These are phyloP conservation scores for Trinorchestia longiramus DNA, from an alignment of 1,140 invertebrate genomes.

Conservation along the genomic window DNA sequence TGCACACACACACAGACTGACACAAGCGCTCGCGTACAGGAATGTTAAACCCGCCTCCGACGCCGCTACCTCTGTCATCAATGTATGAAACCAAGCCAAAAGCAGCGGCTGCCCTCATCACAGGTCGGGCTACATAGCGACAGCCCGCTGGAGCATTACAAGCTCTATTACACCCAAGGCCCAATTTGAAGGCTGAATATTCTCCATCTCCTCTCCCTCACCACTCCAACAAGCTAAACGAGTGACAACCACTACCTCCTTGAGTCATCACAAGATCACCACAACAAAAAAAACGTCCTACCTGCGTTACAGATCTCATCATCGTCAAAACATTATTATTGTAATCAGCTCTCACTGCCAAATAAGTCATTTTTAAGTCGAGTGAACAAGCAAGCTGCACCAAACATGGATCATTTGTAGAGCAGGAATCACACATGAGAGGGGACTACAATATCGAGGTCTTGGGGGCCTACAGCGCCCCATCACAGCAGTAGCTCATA, in stretches of 20 bases:
- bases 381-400: background rate
- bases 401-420: too few species aligned
- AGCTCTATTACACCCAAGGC: background rate
- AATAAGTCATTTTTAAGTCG: background rate
- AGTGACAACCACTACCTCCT: background rate
- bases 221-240: background rate
- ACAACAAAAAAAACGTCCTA: background rate
- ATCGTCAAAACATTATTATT: background rate
- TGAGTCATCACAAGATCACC: background rate
- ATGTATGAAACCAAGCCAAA: background rate
- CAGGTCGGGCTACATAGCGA: background rate
- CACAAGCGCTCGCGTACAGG: background rate
- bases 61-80: background rate
- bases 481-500: too few species aligned
- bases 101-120: background rate
- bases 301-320: background rate
- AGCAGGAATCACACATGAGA: too few species aligned
- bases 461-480: too few species aligned
- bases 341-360: background rate
- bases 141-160: too few species aligned
- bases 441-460: too few species aligned
- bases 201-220: background rate
- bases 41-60: background rate
- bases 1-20: conserved; percentile 37
- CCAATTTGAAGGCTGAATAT: background rate